Evolutionary conservation across 2,888 invertebrate species (phyloP).

Genomic region (Drosophila nigricruria): DNA sequence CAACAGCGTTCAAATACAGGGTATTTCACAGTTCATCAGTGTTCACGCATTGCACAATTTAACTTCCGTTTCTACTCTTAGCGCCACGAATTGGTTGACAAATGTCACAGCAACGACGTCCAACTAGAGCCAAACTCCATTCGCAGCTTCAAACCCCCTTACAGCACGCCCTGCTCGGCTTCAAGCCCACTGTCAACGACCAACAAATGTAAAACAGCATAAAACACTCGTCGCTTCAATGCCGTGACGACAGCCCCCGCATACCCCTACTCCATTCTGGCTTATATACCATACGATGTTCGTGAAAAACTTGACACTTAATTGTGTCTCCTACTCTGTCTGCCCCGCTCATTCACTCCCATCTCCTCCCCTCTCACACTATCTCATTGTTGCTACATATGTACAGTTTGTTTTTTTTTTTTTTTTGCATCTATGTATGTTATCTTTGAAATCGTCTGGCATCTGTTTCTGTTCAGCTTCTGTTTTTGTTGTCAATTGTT

Average conservation of each 20-base stretch:
- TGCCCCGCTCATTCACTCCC: constrained; percentile 10
- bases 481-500: constrained; percentile 78
- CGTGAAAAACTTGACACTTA: constrained; percentile 77
- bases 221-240: constrained; percentile 64
- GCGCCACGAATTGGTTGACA: constrained; percentile 60
- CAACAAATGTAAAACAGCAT: constrained; percentile 67
- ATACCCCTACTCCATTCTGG: background rate
- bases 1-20: too few relatives aligned
- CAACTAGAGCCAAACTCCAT: constrained; percentile 32
- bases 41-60: constrained; percentile 14
- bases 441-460: constrained; percentile 54
- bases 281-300: constrained; percentile 47
- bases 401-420: constrained; percentile 15
- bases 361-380: too few relatives aligned
- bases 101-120: constrained; percentile 63
- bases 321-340: constrained; percentile 57
- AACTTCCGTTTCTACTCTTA: constrained; percentile 36
- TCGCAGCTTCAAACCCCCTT: background rate
- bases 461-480: constrained; percentile 51
- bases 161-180: background rate
- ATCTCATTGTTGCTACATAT: constrained; percentile 6
- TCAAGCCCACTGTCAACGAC: constrained; percentile 27
- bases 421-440: constrained; percentile 20
- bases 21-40: background rate
- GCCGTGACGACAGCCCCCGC: constrained; percentile 8